Conservation (phyloP, 2,888 invertebrate genomes). For the Sympetrum striolatum region DNA sequence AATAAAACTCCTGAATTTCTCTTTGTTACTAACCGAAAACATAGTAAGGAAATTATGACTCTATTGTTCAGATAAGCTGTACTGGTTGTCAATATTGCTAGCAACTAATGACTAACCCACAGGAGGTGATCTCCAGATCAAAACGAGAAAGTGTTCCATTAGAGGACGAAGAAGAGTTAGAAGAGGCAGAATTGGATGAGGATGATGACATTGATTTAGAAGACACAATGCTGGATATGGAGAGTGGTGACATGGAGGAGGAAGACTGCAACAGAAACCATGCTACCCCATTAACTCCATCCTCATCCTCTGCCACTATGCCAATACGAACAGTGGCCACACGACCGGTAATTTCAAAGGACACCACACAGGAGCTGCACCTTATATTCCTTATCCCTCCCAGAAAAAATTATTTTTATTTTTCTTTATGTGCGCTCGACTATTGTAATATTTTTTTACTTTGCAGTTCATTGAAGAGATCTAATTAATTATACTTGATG, state of each 20-base stretch:
- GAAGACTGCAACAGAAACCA: conserved; percentile 35
- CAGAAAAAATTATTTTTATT: neutral
- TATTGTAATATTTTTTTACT: neutral
- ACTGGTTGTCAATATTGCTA: neutral
- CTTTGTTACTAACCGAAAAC: no score
- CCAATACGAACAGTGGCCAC: neutral
- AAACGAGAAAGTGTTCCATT: conserved; percentile 15
- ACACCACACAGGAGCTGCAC: neutral
- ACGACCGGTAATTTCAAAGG: neutral
- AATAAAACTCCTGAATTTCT: no score
- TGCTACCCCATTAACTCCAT: neutral
- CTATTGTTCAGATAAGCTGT: no score
- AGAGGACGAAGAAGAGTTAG: conserved; percentile 20
- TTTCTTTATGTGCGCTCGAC: neutral
- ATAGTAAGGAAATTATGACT: no score
- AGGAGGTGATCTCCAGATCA: conserved; percentile 20
- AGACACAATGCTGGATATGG: conserved; percentile 56
- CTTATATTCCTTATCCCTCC: neutral
- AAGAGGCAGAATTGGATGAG: neutral
- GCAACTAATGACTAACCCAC: neutral
- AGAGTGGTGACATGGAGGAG: conserved; percentile 55
- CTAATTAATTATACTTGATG: neutral
- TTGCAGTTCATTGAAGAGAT: neutral
- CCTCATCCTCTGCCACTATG: conserved; percentile 35
- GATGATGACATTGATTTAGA: conserved; percentile 58